Evolutionary conservation across 2,888 invertebrate species (phyloP), one percentile per base, ranked within the genome.

Genomic region (Drosophila lutescens): DNA sequence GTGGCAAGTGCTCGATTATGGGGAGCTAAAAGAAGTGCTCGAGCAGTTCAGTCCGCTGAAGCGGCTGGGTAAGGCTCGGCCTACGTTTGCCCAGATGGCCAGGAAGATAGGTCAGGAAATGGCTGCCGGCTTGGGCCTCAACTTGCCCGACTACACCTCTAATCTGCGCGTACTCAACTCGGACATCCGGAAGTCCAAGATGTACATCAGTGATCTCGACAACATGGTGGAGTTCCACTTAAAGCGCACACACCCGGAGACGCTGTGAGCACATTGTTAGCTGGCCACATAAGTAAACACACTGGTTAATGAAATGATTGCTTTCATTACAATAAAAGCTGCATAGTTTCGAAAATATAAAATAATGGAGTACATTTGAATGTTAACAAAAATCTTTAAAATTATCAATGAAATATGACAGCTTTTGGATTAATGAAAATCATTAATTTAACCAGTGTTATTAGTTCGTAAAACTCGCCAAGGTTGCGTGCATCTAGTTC

Each of bases 1-100:
- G 58, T 92, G 92, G 92, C 89, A 91, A 63, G 91, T 92, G 2
- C 73, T 92, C 2, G 92, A 92, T 67, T 92, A 91, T 75, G 92
- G 92, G 3, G 91, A 92, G 53, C 76, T 92, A 0, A 84, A 86
- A 23, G 92, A 92, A 76, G 76, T 80, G 53, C 78, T 79, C 4
- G 89, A 90, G 43, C 53, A 75, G 4, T 80, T 89, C n/a, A 87
- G 79, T 57, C 86, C 88, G 0, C 77, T 89, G 0, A 89, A 83
- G 30, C 77, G 81, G 5, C 57, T 80, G 53, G 89, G 89, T 7
- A 83, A 80, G 30, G 65, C 79, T n/a, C 80, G 85, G 2, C 71
- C 72, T 4, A 90, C 89, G 1, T 80, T 92, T 36, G 87, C 90
- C 17, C 87, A 90, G 54, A 72, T 89, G 13, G 91, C 91, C 5